These are phyloP conservation scores for Clarias batrachus DNA, from an alignment of 2,113 vertebrate genomes.

Conservation along the genomic window DNA sequence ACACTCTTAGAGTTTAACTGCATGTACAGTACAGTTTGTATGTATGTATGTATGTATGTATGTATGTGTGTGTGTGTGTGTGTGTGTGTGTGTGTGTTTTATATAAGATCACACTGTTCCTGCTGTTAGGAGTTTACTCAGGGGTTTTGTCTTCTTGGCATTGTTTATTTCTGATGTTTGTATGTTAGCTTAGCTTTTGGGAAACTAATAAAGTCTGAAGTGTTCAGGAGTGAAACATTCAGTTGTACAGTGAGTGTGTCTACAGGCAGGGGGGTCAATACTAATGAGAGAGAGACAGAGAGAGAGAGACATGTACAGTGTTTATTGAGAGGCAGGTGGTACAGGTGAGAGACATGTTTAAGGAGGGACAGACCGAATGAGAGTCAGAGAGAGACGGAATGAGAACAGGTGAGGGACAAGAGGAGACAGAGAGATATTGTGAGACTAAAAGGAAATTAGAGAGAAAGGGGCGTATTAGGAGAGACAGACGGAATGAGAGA, in stretches of 20 bases:
- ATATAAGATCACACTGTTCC: neutral
- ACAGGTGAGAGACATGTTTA: neutral
- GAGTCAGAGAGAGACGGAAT: neutral
- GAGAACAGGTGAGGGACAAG: neutral
- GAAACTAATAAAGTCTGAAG: neutral
- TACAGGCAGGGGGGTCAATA: neutral
- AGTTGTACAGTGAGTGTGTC: too few species aligned
- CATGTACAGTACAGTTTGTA: neutral
- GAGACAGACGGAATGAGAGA: neutral
- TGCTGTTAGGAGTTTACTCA: neutral
- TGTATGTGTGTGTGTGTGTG: too few species aligned
- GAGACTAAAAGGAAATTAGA: too few species aligned
- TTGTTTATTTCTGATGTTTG: neutral
- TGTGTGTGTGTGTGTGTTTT: too few species aligned
- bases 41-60: too few species aligned
- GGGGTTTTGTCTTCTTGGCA: too few species aligned
- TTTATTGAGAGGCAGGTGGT: neutral
- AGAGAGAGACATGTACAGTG: neutral
- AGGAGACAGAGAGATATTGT: neutral
- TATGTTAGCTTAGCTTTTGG: neutral
- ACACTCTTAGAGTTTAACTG: neutral
- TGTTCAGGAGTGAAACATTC: neutral
- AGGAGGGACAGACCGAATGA: neutral
- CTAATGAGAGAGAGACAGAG: neutral
- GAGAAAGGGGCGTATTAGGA: too few species aligned